phyloP scores from a whole-genome alignment of 2,797 vertebrate genomes.

The Rachycentron canadum region DNA sequence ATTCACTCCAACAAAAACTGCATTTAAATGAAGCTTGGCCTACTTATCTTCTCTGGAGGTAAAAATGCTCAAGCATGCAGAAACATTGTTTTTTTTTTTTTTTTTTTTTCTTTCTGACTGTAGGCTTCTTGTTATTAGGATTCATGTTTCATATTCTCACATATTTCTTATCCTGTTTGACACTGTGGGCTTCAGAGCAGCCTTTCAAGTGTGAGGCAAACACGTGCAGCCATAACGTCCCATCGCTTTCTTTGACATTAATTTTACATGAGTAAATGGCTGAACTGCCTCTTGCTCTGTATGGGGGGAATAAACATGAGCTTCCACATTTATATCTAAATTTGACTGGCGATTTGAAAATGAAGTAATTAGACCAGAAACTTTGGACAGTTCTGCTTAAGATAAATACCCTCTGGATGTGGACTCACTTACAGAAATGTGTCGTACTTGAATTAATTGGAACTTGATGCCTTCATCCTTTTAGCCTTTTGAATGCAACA shows the following conservation, averaged over 20 bases:
- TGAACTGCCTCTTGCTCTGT: slow-evolving; percentile 60
- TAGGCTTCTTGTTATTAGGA: slow-evolving; percentile 66
- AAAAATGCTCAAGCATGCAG: slow-evolving; percentile 70
- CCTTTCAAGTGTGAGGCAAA: slow-evolving; percentile 71
- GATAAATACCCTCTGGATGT: slow-evolving; percentile 38
- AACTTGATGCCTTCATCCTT: slow-evolving; percentile 16
- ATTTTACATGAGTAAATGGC: slow-evolving; percentile 80
- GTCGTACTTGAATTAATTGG: slow-evolving; percentile 45
- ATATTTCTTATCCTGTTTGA: slow-evolving; percentile 76
- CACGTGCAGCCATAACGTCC: slow-evolving; percentile 76
- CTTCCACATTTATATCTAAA: slow-evolving; percentile 53
- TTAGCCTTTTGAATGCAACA: neutral
- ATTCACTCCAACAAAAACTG: slow-evolving; percentile 43
- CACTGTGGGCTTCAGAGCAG: slow-evolving; percentile 67
- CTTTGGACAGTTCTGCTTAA: slow-evolving; percentile 17
- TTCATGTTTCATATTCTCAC: slow-evolving; percentile 63
- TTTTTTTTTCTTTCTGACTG: slow-evolving; percentile 4
- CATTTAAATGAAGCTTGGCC: slow-evolving; percentile 78
- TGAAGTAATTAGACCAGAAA: slow-evolving; percentile 67
- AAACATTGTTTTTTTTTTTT: slow-evolving; percentile 36
- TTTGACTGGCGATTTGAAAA: slow-evolving; percentile 51
- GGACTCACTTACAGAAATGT: slow-evolving; percentile 30
- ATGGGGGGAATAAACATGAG: slow-evolving; percentile 70
- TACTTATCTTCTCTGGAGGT: slow-evolving; percentile 78
- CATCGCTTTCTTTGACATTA: slow-evolving; percentile 72